These are phyloP conservation scores for Drosophila mayri DNA, from an alignment of 1,140 invertebrate genomes.

Conservation along the genomic window DNA sequence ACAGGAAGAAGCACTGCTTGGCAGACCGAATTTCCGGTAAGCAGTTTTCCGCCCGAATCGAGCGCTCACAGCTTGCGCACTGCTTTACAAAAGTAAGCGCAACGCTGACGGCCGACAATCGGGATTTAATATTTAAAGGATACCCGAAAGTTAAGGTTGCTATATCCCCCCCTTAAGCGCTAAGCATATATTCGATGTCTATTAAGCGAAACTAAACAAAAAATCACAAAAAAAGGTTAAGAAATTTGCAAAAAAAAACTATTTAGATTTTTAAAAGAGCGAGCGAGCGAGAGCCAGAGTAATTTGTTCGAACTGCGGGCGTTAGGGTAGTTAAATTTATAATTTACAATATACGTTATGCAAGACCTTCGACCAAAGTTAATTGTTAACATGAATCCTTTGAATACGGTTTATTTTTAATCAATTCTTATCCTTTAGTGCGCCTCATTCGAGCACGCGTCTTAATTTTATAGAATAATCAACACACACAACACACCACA, in stretches of 20 bases:
- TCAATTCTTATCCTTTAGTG: constrained; percentile 52
- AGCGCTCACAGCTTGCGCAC: constrained; percentile 7
- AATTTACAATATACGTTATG: constrained; percentile 64
- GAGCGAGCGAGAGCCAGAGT: constrained; percentile 32
- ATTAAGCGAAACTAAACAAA: constrained; percentile 51
- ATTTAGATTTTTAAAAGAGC: constrained; percentile 56
- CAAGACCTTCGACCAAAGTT: constrained; percentile 74
- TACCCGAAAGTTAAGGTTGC: constrained; percentile 57
- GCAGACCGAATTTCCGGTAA: constrained; percentile 34
- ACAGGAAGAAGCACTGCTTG: constrained; percentile 30
- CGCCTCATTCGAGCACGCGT: constrained; percentile 49
- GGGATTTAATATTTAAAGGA: constrained; percentile 23
- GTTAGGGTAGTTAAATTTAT: constrained; percentile 79
- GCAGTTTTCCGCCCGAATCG: constrained; percentile 16
- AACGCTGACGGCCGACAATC: constrained; percentile 11
- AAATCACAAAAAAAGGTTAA: constrained; percentile 35
- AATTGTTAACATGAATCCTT: constrained; percentile 70
- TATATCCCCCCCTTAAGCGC: constrained; percentile 49
- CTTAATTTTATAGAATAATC: constrained; percentile 58
- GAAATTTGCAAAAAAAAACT: constrained; percentile 27
- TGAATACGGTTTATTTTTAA: constrained; percentile 63
- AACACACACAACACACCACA: constrained; percentile 44
- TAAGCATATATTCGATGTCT: constrained; percentile 78
- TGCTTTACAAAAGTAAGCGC: constrained; percentile 48
- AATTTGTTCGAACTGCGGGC: constrained; percentile 65